These are phyloP conservation scores for Neoniphon sammara DNA, from an alignment of 2,797 vertebrate species.

Conservation along the genomic window DNA sequence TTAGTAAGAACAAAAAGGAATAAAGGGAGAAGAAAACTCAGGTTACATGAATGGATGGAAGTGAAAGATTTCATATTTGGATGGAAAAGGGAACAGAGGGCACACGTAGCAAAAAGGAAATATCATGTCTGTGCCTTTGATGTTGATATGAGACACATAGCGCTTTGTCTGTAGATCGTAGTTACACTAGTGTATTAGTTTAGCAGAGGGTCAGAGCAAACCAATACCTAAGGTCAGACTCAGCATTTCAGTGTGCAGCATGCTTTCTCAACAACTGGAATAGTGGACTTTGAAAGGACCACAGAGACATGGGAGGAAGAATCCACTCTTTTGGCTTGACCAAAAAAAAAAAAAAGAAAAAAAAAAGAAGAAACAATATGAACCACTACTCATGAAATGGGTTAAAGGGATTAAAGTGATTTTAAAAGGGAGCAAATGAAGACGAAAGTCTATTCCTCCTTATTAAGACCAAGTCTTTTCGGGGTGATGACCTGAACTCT, in stretches of 20 bases:
- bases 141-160: slow-evolving; percentile 20
- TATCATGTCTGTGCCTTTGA: slow-evolving; percentile 71
- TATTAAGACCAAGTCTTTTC: slow-evolving; percentile 43
- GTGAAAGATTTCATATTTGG: slow-evolving; percentile 2
- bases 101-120: slow-evolving; percentile 59
- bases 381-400: slow-evolving; percentile 59
- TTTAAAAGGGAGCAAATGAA: slow-evolving; percentile 21
- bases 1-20: slow-evolving; percentile 33
- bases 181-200: not conserved
- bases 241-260: slow-evolving; percentile 2
- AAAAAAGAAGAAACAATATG: not conserved
- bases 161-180: slow-evolving; percentile 26
- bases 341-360: not conserved
- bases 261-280: slow-evolving; percentile 64
- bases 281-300: slow-evolving; percentile 32
- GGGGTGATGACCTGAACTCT: slow-evolving; percentile 25
- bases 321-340: slow-evolving; percentile 10
- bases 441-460: slow-evolving; percentile 38
- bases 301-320: slow-evolving; percentile 24
- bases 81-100: slow-evolving; percentile 42
- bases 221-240: not conserved
- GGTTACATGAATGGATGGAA: slow-evolving; percentile 54
- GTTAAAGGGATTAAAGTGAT: slow-evolving; percentile 43
- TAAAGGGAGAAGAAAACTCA: slow-evolving; percentile 73
- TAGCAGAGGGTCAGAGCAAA: not conserved